phyloP scores from a whole-genome alignment of 2,888 invertebrate genomes.

The Andricus curvator region DNA sequence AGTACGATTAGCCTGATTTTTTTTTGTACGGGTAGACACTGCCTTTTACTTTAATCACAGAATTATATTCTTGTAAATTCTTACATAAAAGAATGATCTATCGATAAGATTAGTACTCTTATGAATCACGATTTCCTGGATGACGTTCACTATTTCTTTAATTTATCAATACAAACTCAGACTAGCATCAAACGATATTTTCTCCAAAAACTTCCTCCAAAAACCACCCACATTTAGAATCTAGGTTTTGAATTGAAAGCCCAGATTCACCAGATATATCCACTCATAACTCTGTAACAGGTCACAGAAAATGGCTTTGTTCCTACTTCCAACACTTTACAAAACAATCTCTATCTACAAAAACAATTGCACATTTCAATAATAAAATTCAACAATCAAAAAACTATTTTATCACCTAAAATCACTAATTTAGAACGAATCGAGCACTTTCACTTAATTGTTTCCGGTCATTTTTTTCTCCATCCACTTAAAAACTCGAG shows the following conservation, averaged over 20 bases:
- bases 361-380: background rate
- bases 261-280: background rate
- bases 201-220: background rate
- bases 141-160: slow-evolving; percentile 1
- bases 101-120: background rate
- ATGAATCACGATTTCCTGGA: slow-evolving; percentile 26
- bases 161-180: background rate
- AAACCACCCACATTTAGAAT: background rate
- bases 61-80: background rate
- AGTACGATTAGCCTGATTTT: too few relatives aligned
- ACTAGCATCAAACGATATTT: background rate
- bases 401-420: background rate
- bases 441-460: background rate
- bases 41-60: background rate
- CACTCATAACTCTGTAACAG: background rate
- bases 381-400: background rate
- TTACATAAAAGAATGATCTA: slow-evolving; percentile 4
- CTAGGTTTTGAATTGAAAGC: background rate
- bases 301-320: slow-evolving; percentile 2
- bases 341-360: background rate
- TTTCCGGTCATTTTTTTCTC: slow-evolving; percentile 12
- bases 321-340: background rate
- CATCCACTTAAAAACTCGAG: background rate
- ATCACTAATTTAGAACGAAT: background rate
- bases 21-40: too few relatives aligned